Evolutionary conservation across 2,888 invertebrate species (phyloP), one percentile per base, ranked within the genome.

Genomic region (Cryptus viduatorius): DNA sequence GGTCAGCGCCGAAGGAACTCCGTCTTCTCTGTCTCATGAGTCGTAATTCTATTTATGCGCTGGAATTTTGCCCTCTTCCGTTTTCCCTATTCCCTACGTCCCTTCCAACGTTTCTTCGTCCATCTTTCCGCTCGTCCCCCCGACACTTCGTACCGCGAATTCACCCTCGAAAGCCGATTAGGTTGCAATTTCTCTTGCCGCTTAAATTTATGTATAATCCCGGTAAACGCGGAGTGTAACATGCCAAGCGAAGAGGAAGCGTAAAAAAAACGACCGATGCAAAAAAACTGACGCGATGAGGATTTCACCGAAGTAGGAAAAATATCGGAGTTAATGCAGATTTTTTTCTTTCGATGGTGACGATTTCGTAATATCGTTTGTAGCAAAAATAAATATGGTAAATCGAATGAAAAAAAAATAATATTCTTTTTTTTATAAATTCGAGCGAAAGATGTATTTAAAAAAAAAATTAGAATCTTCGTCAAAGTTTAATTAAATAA

Each of bases 11-110:
- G 72, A 71, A 84, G 78, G 53, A 82, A 79, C 69, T 75, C 59
- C 71, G 82, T 82, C 84, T 79, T 81, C 78, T 81, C 82, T 42
- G 69, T 79, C 82, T 75, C 79, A 75, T 75, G 75, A 84, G 78
- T 82, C 84, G 75, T 84, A 84, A 84, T 84, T 84, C 82, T 82
- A 82, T 84, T 84, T 82, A 84, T 82, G 81, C 78, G 53, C 81
- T 75, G 71, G 82, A 79, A 84, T 82, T 79, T 79, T 79, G 68
- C 65, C 65, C 64, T 75, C 75, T 29, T 73, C 48, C 42, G 44
- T 16, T 37, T 56, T 71, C 37, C 8, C 29, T 44, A 48, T 61
- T 56, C 48, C 48, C 69, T 37, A 4, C 37, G 14, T 69, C 42
- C 12, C 44, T 1, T 4, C 53, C 69, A 19, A 10, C 44, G 72